These are phyloP conservation scores for Helicoverpa armigera DNA, from an alignment of 1,140 invertebrate species.

Conservation along the genomic window DNA sequence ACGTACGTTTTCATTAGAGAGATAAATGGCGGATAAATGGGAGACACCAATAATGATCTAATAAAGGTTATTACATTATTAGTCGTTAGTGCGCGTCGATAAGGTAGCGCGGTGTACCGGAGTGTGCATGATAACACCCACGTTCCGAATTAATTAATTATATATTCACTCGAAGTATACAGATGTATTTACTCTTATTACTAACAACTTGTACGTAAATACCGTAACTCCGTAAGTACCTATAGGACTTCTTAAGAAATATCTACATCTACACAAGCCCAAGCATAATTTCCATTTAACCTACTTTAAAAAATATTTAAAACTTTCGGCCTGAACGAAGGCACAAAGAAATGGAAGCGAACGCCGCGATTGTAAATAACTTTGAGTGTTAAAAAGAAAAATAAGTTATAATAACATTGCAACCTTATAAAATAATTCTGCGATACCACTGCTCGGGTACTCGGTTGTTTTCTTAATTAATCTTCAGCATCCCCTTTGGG, in stretches of 20 bases:
- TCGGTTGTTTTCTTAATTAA: constrained; percentile 42
- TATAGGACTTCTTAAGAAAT: not conserved
- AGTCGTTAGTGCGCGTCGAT: not conserved
- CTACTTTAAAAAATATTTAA: constrained; percentile 28
- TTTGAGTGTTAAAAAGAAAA: constrained; percentile 38
- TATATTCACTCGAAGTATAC: constrained; percentile 3
- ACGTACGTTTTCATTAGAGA: not conserved
- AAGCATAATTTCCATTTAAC: constrained; percentile 34
- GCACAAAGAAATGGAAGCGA: constrained; percentile 37
- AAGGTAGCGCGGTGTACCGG: not conserved
- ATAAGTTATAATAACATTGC: constrained; percentile 40
- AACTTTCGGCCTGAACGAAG: constrained; percentile 24
- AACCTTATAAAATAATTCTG: constrained; percentile 31
- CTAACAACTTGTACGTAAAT: constrained; percentile 17
- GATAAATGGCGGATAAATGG: not conserved
- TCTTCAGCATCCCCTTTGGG: constrained; percentile 26
- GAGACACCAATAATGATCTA: not conserved
- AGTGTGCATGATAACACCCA: constrained; percentile 16
- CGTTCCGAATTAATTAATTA: constrained; percentile 27
- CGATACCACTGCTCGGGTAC: constrained; percentile 15
- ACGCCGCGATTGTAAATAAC: constrained; percentile 39
- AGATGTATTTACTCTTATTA: constrained; percentile 21
- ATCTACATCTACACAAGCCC: constrained; percentile 7
- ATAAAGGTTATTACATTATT: not conserved
- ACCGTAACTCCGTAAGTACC: not conserved